Conservation (phyloP, 1,140 invertebrate species). For the Sitobion miscanthi region DNA sequence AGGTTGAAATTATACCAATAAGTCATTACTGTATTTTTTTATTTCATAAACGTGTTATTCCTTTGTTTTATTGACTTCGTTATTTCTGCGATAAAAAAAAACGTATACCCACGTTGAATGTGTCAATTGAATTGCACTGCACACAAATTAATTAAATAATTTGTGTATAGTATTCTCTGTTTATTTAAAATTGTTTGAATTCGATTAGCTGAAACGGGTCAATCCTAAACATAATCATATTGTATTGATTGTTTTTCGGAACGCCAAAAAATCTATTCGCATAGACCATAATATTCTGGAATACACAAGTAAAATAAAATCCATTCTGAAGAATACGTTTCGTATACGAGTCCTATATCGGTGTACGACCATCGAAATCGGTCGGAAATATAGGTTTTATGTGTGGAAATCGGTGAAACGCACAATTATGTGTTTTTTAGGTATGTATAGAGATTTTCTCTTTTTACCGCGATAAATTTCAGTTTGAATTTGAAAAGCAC, state of each 20-base stretch:
- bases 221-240: not conserved
- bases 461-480: not conserved
- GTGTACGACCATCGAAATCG: not conserved
- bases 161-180: not conserved
- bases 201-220: not conserved
- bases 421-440: not conserved
- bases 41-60: not conserved
- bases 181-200: not conserved
- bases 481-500: not conserved
- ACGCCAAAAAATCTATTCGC: not conserved
- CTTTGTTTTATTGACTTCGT: not conserved
- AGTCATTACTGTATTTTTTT: not conserved
- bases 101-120: not conserved
- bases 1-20: not conserved
- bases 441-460: not conserved
- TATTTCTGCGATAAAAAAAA: not conserved
- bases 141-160: not conserved
- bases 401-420: not conserved
- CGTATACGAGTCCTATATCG: no score
- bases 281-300: not conserved
- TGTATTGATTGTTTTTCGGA: not conserved
- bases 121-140: not conserved
- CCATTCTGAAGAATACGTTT: not conserved
- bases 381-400: not conserved
- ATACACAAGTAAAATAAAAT: not conserved